Percentiles rank a stretch among this genome's conserved stretches.
phyloP scores from a whole-genome alignment of 2,888 invertebrate genomes.

The Hypolimnas misippus region DNA sequence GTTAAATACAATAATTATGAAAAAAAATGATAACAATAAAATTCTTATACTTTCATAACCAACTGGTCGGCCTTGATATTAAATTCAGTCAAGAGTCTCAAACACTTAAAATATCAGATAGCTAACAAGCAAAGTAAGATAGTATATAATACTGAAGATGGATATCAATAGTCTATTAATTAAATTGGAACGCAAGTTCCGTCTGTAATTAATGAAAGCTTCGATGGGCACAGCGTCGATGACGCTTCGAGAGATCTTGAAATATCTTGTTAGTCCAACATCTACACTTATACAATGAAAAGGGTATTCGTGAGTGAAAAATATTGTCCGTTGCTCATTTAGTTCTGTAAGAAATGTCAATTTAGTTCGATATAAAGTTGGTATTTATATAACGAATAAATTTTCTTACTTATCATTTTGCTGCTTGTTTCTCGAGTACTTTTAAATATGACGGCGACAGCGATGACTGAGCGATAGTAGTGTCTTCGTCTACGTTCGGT shows the following conservation, averaged over 20 bases:
- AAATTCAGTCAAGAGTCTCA: neutral
- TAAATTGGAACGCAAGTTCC: constrained; percentile 58
- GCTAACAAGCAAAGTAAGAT: constrained; percentile 17
- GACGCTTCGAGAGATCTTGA: constrained; percentile 49
- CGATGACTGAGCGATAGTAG: too few species aligned
- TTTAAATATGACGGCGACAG: too few species aligned
- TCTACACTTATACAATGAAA: constrained; percentile 17
- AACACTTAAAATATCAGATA: constrained; percentile 23
- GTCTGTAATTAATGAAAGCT: constrained; percentile 60
- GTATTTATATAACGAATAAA: neutral
- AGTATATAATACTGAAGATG: constrained; percentile 19
- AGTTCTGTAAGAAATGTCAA: neutral
- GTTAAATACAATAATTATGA: too few species aligned
- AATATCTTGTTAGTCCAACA: constrained; percentile 50
- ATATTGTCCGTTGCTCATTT: neutral
- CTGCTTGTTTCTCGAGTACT: too few species aligned
- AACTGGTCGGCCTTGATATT: neutral
- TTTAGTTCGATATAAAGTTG: neutral
- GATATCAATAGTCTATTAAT: constrained; percentile 51
- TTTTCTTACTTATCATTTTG: too few species aligned
- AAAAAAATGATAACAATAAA: neutral
- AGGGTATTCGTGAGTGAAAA: constrained; percentile 3
- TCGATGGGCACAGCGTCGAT: constrained; percentile 49
- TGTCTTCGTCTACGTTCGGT: too few species aligned
- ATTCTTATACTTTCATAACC: neutral